A percentile compares a stretch with the other conserved stretches of the same genome.
Evolutionary conservation across 2,888 invertebrate genomes (phyloP).

Genomic region (Magallana nippona): DNA sequence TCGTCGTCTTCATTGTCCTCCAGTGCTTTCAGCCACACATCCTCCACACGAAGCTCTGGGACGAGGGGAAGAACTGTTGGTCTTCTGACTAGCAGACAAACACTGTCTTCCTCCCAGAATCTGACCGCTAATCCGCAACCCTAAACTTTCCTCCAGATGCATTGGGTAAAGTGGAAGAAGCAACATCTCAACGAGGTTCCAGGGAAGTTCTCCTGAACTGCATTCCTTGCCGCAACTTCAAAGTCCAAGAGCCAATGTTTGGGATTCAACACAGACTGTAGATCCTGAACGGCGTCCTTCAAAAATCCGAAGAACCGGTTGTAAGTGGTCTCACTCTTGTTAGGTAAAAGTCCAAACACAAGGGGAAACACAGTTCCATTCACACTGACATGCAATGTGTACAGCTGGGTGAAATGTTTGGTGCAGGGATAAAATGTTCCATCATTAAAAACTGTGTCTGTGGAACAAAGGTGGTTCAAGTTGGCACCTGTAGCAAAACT

Average conservation of each 20-base stretch:
- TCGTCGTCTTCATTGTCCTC: constrained; percentile 3
- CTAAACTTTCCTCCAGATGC: constrained; percentile 52
- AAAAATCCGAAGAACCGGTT: constrained; percentile 35
- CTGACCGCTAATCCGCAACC: constrained; percentile 45
- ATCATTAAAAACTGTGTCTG: not conserved
- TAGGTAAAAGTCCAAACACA: constrained; percentile 45
- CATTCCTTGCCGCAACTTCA: constrained; percentile 41
- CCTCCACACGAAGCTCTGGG: constrained; percentile 47
- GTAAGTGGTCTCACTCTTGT: constrained; percentile 42
- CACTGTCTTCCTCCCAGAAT: constrained; percentile 44
- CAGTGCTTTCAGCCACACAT: constrained; percentile 54
- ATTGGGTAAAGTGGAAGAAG: constrained; percentile 56
- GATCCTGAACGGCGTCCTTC: constrained; percentile 26
- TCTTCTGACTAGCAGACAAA: constrained; percentile 47
- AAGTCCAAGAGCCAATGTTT: constrained; percentile 40
- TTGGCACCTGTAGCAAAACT: too few species aligned
- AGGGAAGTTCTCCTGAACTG: constrained; percentile 43
- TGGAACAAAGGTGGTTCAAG: too few species aligned
- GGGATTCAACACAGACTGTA: constrained; percentile 38
- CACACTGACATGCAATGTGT: constrained; percentile 43
- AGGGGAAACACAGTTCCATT: constrained; percentile 44
- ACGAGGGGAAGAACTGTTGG: constrained; percentile 50
- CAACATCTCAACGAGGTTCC: constrained; percentile 48
- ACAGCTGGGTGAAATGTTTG: constrained; percentile 43
- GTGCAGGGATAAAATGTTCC: constrained; percentile 47